These are phyloP conservation scores for Antechinus stuartii DNA, from an alignment of 2,113 vertebrate genomes.

Conservation along the genomic window DNA sequence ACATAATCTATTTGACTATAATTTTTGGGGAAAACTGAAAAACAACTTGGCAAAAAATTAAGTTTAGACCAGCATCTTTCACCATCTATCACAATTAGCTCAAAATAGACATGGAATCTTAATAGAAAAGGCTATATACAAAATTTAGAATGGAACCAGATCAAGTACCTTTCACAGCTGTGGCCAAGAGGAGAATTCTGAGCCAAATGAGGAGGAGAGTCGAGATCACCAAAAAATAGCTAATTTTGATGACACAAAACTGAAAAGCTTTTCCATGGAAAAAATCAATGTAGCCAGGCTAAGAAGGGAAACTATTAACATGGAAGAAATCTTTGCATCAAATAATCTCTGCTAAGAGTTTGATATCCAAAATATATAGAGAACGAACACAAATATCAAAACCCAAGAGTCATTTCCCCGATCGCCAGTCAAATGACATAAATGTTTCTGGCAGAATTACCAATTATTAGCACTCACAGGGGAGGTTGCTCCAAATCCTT, in stretches of 20 bases:
- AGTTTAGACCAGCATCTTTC: not conserved
- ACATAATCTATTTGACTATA: not conserved
- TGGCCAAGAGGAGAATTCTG: not conserved
- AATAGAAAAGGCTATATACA: not conserved
- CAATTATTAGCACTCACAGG: not conserved
- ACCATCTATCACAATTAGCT: not conserved
- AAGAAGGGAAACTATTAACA: not conserved
- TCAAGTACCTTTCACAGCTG: not conserved
- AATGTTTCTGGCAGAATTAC: not conserved
- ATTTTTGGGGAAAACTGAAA: not conserved
- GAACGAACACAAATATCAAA: not conserved
- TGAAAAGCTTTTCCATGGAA: not conserved
- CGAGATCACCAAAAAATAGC: not conserved
- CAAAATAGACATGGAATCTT: not conserved
- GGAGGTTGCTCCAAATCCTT: not conserved
- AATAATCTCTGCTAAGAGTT: not conserved
- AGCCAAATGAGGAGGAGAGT: not conserved
- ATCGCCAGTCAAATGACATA: not conserved
- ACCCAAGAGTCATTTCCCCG: not conserved
- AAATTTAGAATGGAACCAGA: not conserved
- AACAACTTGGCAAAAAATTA: not conserved
- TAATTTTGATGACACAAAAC: not conserved
- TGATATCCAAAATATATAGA: not conserved
- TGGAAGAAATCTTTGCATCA: not conserved
- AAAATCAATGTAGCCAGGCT: not conserved